Evolutionary conservation across 2,113 vertebrate genomes (phyloP), one percentile per base, ranked within the genome.

Genomic region (Oncorhynchus clarkii): DNA sequence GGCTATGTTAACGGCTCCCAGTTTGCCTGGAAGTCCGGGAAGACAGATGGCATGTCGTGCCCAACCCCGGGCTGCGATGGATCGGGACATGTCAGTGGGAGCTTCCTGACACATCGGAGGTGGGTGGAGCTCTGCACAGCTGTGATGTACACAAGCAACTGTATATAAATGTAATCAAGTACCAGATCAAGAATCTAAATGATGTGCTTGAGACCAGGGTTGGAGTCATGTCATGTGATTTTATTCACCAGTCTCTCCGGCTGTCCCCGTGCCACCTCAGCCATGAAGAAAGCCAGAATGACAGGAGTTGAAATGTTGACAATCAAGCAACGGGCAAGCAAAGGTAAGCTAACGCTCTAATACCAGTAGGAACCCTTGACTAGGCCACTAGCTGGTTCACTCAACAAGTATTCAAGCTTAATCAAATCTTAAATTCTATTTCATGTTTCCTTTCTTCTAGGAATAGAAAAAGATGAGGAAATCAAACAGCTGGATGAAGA

Each of bases 401-500:
- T 66, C 64, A 14, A 20, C 20, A 27, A 27, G 5, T 13, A 67
- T 16, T 29, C 5, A 14, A 31, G 14, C 27, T 31, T 22, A 67
- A 67, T 16, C 9, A 4, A 26, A 6, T 18, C 27, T 67, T 22
- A 27, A 26, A 29, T 6, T 14, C 3, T 18, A 49, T 6, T 51
- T 67, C 22, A 75, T 45, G 5, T 45, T 69, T 29, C 24, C 31
- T 71, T 74, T 49, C 72, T 64, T 71, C 60, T 84, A 99, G 98
- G 97, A 69, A 97, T 99, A 77, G 98, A 99, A 89, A 99, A 99
- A 1, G 97, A 99, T 68, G 97, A 99, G 80, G 97, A 99, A 85
- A 99, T 99, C 92, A 97, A 97, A 87, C 97, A 99, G 91, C 91
- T 99, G 91, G 97, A 99, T 79, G 97, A 99, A 90, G 97, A 99